Evolutionary conservation across 2,113 vertebrate species (phyloP).

Genomic region (Nestor notabilis): DNA sequence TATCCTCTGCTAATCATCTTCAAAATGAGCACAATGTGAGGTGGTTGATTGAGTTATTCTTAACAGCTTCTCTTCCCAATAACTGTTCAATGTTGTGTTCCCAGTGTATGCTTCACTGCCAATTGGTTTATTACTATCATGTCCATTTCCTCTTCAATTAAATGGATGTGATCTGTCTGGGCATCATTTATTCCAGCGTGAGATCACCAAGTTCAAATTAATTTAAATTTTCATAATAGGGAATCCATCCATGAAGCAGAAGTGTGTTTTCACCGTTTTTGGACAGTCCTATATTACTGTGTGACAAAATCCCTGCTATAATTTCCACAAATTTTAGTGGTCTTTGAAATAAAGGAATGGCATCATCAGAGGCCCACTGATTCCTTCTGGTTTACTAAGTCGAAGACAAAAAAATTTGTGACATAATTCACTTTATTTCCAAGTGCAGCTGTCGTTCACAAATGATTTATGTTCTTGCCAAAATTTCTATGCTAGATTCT

Average conservation of each 20-base stretch:
- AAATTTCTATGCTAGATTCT: neutral
- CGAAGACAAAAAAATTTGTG: neutral
- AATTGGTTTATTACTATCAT: neutral
- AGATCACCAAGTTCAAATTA: neutral
- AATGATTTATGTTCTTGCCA: neutral
- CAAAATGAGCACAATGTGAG: neutral
- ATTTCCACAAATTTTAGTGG: neutral
- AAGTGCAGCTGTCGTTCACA: neutral
- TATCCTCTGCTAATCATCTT: neutral
- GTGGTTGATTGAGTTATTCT: neutral
- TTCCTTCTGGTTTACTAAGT: neutral
- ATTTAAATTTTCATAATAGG: neutral
- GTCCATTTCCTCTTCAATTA: neutral
- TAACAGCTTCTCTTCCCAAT: neutral
- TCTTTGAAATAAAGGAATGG: neutral
- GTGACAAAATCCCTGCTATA: neutral
- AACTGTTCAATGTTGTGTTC: neutral
- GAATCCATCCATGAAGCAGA: neutral
- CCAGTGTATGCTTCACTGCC: neutral
- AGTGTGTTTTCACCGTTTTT: neutral
- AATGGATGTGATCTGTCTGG: neutral
- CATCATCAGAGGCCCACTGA: neutral
- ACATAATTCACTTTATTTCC: neutral
- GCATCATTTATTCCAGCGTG: neutral
- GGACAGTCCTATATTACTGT: neutral